Conservation (phyloP, 1,140 invertebrate species). For the Agrypnia vestita region DNA sequence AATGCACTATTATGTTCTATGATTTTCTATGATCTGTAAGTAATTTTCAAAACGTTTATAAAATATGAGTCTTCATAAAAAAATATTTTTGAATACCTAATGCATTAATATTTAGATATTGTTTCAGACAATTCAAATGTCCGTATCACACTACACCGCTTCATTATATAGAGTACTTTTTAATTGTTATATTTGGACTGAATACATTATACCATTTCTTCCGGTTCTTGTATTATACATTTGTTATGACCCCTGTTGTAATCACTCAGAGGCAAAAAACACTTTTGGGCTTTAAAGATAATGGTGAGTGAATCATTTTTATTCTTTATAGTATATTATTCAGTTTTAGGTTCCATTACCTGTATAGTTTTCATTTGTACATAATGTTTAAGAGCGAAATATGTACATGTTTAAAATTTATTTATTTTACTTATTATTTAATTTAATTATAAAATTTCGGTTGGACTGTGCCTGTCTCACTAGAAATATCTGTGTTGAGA, state of each 20-base stretch:
- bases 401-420: not conserved
- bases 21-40: constrained; percentile 57
- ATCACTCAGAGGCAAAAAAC: constrained; percentile 52
- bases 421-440: not conserved
- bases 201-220: constrained; percentile 57
- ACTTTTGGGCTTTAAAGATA: constrained; percentile 55
- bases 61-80: constrained; percentile 12
- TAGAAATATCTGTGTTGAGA: too few relatives aligned
- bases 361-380: not conserved
- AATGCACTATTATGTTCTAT: constrained; percentile 52
- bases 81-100: not conserved
- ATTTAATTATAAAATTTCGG: not conserved
- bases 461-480: too few relatives aligned
- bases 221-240: constrained; percentile 51
- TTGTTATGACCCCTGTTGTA: constrained; percentile 48
- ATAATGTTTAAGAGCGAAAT: not conserved
- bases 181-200: constrained; percentile 55
- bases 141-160: constrained; percentile 53
- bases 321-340: constrained; percentile 3
- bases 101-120: constrained; percentile 30
- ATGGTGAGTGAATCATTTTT: constrained; percentile 38
- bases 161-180: constrained; percentile 57
- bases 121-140: constrained; percentile 57
- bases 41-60: constrained; percentile 20
- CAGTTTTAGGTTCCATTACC: not conserved